Conservation (phyloP, 2,113 vertebrate genomes). For the Aramus guarauna region DNA sequence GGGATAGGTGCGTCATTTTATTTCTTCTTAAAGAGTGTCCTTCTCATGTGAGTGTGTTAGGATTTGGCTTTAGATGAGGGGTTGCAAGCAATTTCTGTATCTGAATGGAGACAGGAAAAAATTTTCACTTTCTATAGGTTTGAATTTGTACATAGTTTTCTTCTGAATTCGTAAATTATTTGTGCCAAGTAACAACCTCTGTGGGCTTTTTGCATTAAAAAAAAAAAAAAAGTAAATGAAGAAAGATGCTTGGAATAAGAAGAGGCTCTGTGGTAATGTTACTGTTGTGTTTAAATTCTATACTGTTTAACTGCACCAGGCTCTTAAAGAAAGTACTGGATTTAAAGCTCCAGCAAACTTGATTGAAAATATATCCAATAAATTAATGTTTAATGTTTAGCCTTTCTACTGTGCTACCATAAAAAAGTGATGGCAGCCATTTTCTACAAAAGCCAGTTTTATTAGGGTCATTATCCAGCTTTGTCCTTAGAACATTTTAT, state of each 20-base stretch:
- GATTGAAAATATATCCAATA: not conserved
- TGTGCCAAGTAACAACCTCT: not conserved
- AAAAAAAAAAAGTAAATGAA: not conserved
- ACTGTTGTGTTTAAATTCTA: not conserved
- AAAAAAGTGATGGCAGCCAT: not conserved
- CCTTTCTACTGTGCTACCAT: not conserved
- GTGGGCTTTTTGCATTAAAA: not conserved
- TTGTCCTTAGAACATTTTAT: not conserved
- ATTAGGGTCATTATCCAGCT: not conserved
- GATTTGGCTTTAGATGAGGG: not conserved
- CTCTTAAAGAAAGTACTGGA: not conserved
- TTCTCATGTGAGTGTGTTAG: not conserved
- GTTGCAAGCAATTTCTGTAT: not conserved
- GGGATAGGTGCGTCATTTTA: not conserved
- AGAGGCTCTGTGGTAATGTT: not conserved
- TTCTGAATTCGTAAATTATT: not conserved
- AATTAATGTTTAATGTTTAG: conserved; percentile 21
- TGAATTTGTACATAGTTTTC: not conserved
- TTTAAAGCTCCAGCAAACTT: not conserved
- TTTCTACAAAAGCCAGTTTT: not conserved
- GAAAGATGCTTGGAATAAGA: not conserved
- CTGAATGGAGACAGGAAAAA: not conserved
- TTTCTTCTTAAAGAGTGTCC: not conserved
- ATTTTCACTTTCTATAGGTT: not conserved
- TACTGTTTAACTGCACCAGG: not conserved